phyloP scores from a whole-genome alignment of 2,888 invertebrate species.

The Leucophenga maculata region DNA sequence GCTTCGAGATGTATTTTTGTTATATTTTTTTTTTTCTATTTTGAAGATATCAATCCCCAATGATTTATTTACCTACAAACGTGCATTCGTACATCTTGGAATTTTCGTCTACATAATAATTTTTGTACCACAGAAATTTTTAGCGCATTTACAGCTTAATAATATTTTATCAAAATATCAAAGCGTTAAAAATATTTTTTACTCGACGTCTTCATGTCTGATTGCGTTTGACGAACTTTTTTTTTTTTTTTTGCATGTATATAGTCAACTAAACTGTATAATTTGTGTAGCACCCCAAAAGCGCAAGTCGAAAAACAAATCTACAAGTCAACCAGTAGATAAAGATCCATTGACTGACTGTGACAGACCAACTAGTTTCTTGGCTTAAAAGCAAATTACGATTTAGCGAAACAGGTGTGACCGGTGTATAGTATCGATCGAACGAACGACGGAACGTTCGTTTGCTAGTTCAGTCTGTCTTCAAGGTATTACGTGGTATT shows the following conservation, averaged over 20 bases:
- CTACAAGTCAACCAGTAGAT: constrained; percentile 58
- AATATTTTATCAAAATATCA: constrained; percentile 44
- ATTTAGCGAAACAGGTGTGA: constrained; percentile 40
- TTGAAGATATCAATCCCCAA: too few species aligned
- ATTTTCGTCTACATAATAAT: background rate
- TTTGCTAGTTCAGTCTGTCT: background rate
- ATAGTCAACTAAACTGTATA: constrained; percentile 33
- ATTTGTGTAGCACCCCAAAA: constrained; percentile 22
- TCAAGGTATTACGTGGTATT: constrained; percentile 24
- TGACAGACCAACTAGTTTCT: constrained; percentile 24
- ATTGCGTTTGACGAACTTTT: constrained; percentile 60
- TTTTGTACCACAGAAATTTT: constrained; percentile 15
- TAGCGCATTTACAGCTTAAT: constrained; percentile 27
- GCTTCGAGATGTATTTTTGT: too few species aligned
- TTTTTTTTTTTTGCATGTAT: constrained; percentile 10
- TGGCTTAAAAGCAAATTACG: constrained; percentile 4
- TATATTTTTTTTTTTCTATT: too few species aligned
- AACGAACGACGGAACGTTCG: too few species aligned
- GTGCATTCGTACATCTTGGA: too few species aligned
- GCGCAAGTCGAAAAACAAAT: constrained; percentile 28
- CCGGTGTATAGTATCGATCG: constrained; percentile 25
- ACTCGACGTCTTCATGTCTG: background rate
- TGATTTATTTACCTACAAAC: too few species aligned
- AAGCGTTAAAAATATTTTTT: constrained; percentile 42
- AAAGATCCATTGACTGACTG: constrained; percentile 25